Evolutionary conservation across 2,888 invertebrate genomes (phyloP), one percentile per base, ranked within the genome.

Genomic region (Lithophane leautieri): DNA sequence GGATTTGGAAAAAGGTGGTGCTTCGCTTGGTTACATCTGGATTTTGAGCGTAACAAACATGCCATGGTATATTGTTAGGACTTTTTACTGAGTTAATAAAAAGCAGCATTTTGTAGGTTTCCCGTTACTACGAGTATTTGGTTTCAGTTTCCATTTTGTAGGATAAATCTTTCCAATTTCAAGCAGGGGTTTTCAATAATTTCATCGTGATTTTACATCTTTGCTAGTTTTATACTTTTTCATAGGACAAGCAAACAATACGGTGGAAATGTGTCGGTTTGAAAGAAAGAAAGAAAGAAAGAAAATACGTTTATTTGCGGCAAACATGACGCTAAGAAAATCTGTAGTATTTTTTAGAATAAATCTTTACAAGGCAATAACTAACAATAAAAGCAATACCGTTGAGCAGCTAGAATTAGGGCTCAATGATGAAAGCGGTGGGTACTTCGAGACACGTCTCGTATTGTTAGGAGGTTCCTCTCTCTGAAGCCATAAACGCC

Each of bases 1-100:
- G 78, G 84, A 77, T 86, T 86, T 79, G 60, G 25, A 63, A 56
- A 76, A 70, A 58, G 66, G 67, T 56, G 28, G 34, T 8, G 12
- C 50, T 71, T 28, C 72, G 50, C 63, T 73, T 75, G 25, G 63
- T 47, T 77, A 69, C 11, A 68, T 72, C 40, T 72, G 44, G 60
- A 42, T 72, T 76, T 70, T 47, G 50, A 70, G 50, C 28, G n/a
- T 28, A 72, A 22, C 19, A 52, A 42, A 58, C 25, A 34, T 56
- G 47, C 7, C 16, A 19, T 19, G 9, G 44, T 42, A 12, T n/a
- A 50, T 54, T 25, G 2, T 42, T 56, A 0, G 7, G 0, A 61
- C 14, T 44, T 73, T 73, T 61, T 8, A 9, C 4, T 6, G 22
- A 40, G 6, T 11, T n/a, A 0, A 11, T 14, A 22, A 67, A 71